Evolutionary conservation across 1,140 invertebrate genomes (phyloP).

Genomic region (Zaprionus africanus): DNA sequence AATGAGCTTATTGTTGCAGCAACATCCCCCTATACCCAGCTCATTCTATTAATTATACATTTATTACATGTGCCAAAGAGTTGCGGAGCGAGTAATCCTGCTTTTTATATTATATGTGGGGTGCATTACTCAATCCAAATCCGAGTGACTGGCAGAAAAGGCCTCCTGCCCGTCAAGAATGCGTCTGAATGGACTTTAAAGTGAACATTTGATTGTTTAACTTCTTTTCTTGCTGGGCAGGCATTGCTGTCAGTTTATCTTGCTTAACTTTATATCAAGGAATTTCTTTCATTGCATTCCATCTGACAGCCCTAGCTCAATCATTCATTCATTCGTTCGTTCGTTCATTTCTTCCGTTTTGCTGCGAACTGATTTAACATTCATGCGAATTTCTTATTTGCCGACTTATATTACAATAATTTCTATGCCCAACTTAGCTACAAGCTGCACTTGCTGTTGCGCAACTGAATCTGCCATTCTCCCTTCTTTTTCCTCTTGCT

Average conservation of each 20-base stretch:
- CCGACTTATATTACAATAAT: conserved; percentile 19
- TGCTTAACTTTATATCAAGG: neutral
- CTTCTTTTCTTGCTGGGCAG: neutral
- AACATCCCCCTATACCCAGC: neutral
- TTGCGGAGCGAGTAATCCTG: neutral
- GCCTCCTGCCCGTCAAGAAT: neutral
- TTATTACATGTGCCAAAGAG: conserved; percentile 56
- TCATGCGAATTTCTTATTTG: conserved; percentile 21
- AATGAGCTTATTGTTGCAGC: conserved; percentile 24
- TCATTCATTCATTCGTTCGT: conserved; percentile 7
- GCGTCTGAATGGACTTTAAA: no score
- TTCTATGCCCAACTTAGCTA: conserved; percentile 30
- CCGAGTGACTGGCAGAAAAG: neutral
- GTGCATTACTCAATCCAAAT: neutral
- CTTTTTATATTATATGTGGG: no score
- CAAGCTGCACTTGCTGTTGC: conserved; percentile 13
- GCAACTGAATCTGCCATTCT: conserved; percentile 5
- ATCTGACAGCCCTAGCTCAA: neutral
- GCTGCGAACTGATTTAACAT: conserved; percentile 16
- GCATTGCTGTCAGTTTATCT: neutral
- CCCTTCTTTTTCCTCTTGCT: conserved; percentile 21
- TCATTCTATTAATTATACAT: conserved; percentile 41
- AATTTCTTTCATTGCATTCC: neutral
- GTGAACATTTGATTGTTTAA: no score
- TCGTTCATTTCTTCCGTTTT: conserved; percentile 8